Evolutionary conservation across 2,888 invertebrate species (phyloP), one percentile per base, ranked within the genome.

Genomic region (Dryocosmus kuriphilus): DNA sequence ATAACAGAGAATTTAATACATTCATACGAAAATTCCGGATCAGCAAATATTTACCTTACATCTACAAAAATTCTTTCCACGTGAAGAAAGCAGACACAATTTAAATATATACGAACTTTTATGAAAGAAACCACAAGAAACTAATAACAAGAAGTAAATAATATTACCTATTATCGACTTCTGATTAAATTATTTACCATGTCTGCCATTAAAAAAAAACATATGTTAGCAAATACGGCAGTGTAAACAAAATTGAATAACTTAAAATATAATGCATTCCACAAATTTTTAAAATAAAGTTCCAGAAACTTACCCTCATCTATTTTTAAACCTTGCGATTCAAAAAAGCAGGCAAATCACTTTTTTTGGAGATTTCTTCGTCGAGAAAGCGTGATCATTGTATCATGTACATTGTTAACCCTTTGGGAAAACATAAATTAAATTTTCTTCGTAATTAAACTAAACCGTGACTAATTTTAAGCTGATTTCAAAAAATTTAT

Each of bases 301-400:
- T 30, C 16, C n/a, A 30, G 19, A 8, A 11, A 51, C 71, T 51
- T 51, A 71, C 51, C 71, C 27, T 51, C 9, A n/a, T 71, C 71
- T 71, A 71, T 71, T 51, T 71, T 71, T 71, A 51, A 30, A 46
- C 9, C 16, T 46, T 46, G 19, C n/a, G 24, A 67, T 67, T 71
- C 11, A 51, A 71, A 71, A 67, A 46, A 71, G 27, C 11, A 14
- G n/a, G n/a, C 32, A 30, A 51, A 27, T 51, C 19, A 46, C 16
- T 27, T 71, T 46, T 46, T 71, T 65, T 32, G 24, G 51, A 51
- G 27, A 51, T 51, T 71, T 22, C 30, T 71, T 46, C 65, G 3
- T 9, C 9, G 27, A 16, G 27, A 67, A 65, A 41, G 24, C 46
- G 22, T 38, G 51, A 51, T 30, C 27, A n/a, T 16, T 41, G 16